Evolutionary conservation across 2,797 vertebrate genomes (phyloP).

Genomic region (Argya squamiceps): DNA sequence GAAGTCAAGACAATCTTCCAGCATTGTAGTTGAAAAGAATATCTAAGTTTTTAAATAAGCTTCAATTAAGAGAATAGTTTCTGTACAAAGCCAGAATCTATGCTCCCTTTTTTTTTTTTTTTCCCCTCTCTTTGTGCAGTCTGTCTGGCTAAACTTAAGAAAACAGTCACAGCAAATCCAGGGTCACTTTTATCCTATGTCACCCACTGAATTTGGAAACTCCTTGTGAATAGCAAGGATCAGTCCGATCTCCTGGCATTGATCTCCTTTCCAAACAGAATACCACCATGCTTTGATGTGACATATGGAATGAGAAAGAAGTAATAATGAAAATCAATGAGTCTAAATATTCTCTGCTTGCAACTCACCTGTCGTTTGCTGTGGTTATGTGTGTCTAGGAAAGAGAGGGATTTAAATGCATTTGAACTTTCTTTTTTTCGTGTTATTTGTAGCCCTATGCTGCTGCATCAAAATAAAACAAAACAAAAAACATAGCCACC

Average conservation of each 20-base stretch:
- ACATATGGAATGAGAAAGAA: slow-evolving; percentile 75
- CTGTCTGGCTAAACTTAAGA: slow-evolving; percentile 36
- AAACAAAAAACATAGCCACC: neutral
- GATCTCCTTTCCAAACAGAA: slow-evolving; percentile 73
- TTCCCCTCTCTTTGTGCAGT: neutral
- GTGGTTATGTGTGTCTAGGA: neutral
- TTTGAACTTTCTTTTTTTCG: neutral
- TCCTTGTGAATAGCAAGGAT: slow-evolving; percentile 65
- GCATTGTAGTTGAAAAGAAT: slow-evolving; percentile 10
- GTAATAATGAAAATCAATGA: slow-evolving; percentile 77
- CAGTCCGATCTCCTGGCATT: slow-evolving; percentile 53
- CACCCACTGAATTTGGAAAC: slow-evolving; percentile 70
- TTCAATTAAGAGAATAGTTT: slow-evolving; percentile 50
- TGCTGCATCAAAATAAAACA: neutral
- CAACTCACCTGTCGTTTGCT: slow-evolving; percentile 63
- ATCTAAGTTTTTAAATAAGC: slow-evolving; percentile 31
- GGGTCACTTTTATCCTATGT: slow-evolving; percentile 55
- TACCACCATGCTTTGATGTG: slow-evolving; percentile 67
- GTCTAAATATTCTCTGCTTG: slow-evolving; percentile 70
- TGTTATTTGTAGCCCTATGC: neutral
- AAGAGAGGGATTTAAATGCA: neutral
- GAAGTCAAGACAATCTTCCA: slow-evolving; percentile 34
- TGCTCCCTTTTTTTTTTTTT: neutral
- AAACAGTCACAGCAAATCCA: slow-evolving; percentile 19
- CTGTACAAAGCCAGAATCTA: slow-evolving; percentile 26